These are phyloP conservation scores for Dorcus parallelipipedus DNA, from an alignment of 2,888 invertebrate genomes.

Conservation along the genomic window DNA sequence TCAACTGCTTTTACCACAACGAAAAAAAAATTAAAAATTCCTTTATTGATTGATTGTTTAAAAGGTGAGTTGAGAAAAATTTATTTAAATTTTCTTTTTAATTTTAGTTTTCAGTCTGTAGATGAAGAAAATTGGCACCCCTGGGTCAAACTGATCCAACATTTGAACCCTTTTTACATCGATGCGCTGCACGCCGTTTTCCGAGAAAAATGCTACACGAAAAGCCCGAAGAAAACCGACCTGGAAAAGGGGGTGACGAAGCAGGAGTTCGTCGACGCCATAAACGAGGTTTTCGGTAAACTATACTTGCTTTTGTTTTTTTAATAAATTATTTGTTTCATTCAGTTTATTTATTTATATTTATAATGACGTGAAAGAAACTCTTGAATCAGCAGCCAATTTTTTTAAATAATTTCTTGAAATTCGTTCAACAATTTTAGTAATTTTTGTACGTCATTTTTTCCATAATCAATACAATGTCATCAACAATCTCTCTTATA, in stretches of 20 bases:
- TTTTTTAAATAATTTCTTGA: no score
- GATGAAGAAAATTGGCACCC: conserved; percentile 8
- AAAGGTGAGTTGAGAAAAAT: no score
- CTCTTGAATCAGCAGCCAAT: no score
- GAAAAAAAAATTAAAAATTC: no score
- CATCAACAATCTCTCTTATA: no score
- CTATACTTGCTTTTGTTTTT: neutral
- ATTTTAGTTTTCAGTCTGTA: conserved; percentile 4
- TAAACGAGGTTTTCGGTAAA: conserved; percentile 41
- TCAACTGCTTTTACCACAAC: neutral
- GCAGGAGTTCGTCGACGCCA: conserved; percentile 41
- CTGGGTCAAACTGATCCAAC: conserved; percentile 12
- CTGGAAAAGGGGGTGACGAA: conserved; percentile 33
- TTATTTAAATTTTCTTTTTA: neutral
- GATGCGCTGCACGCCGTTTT: conserved; percentile 31
- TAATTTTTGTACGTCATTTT: no score
- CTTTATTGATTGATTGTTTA: no score
- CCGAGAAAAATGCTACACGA: conserved; percentile 21
- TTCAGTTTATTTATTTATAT: no score
- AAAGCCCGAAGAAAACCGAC: conserved; percentile 13
- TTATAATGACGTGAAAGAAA: no score
- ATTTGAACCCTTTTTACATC: conserved; percentile 26
- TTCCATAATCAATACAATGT: no score
- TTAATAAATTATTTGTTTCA: no score
- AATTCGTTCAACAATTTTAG: no score